These are phyloP conservation scores for Microplitis mediator DNA, from an alignment of 1,140 invertebrate genomes.

Conservation along the genomic window DNA sequence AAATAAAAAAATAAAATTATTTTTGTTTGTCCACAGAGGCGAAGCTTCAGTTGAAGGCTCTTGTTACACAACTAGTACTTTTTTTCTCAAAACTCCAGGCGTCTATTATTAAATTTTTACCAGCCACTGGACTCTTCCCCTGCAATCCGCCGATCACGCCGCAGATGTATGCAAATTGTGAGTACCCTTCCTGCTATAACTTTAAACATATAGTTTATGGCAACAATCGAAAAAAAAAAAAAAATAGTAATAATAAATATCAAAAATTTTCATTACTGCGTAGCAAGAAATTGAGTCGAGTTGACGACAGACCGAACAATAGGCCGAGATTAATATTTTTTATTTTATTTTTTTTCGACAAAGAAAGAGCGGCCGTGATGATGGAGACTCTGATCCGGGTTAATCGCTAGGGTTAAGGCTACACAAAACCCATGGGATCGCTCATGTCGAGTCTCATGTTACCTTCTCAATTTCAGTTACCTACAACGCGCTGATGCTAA, in stretches of 20 bases:
- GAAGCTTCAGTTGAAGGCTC: conserved; percentile 46
- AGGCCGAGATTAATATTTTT: not conserved
- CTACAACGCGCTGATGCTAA: conserved; percentile 57
- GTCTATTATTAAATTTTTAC: conserved; percentile 50
- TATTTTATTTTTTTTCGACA: not conserved
- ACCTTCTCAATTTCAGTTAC: conserved; percentile 54
- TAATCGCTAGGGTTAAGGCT: conserved; percentile 23
- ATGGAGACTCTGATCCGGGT: conserved; percentile 4
- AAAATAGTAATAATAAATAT: too few relatives aligned
- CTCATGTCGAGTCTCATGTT: conserved; percentile 26
- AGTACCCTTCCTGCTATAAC: conserved; percentile 33
- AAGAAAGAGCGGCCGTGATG: not conserved
- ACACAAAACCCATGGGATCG: conserved; percentile 20
- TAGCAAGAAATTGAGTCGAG: not conserved
- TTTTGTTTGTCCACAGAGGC: conserved; percentile 44
- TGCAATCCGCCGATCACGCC: conserved; percentile 58
- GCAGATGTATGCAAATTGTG: conserved; percentile 54
- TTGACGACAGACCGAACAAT: not conserved
- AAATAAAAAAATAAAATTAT: conserved; percentile 1
- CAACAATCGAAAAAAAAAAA: too few relatives aligned
- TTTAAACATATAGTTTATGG: not conserved
- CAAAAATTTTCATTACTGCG: not conserved
- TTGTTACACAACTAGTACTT: conserved; percentile 53
- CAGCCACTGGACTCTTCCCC: conserved; percentile 50
- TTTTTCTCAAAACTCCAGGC: conserved; percentile 56